Conservation (phyloP, 2,888 invertebrate species). For the Drosophila niveifrons region DNA sequence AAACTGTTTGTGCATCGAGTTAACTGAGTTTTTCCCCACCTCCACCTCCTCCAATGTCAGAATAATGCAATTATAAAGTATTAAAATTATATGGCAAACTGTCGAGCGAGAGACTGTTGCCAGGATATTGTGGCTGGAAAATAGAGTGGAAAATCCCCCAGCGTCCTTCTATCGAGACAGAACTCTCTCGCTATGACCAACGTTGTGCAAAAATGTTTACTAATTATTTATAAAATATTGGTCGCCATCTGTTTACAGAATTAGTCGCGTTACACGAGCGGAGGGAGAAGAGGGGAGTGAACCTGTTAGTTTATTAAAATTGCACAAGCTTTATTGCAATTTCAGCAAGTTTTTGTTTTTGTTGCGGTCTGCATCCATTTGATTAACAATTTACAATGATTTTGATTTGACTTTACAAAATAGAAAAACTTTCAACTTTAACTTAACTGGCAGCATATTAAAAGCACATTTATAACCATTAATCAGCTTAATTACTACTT, state of each 20-base stretch:
- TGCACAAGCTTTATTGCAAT: constrained; percentile 24
- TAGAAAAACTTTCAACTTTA: background rate
- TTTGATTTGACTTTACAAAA: constrained; percentile 7
- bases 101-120: constrained; percentile 34
- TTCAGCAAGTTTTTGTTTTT: constrained; percentile 17
- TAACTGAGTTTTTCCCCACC: background rate
- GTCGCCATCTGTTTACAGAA: constrained; percentile 62
- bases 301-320: constrained; percentile 34
- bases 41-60: background rate
- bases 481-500: constrained; percentile 14
- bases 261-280: constrained; percentile 40
- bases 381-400: background rate
- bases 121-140: constrained; percentile 52
- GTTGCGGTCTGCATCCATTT: background rate
- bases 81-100: constrained; percentile 70
- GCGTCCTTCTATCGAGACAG: background rate
- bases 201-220: constrained; percentile 63
- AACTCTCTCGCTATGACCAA: constrained; percentile 32
- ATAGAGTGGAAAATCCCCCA: background rate
- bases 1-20: constrained; percentile 8
- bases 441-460: constrained; percentile 2
- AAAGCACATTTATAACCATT: constrained; percentile 1
- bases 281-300: background rate
- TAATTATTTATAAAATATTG: constrained; percentile 79
- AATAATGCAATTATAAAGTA: constrained; percentile 73